Evolutionary conservation across 1,140 invertebrate species (phyloP), one percentile per base, ranked within the genome.

Genomic region (Drosophila murphyi): DNA sequence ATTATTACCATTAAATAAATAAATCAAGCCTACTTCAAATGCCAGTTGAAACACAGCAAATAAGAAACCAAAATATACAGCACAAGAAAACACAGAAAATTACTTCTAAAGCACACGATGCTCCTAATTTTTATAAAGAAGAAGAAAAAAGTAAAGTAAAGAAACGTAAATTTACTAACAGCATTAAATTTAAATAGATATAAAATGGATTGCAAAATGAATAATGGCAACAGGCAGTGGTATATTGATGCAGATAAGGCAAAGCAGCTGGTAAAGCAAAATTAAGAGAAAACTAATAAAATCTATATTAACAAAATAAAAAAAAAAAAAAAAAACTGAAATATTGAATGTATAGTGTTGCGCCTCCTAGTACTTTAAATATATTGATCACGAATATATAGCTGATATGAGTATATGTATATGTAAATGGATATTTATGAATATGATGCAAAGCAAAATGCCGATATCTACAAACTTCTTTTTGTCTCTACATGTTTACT

Each of bases 291-390:
- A 75, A 51, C 39, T 67, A 72, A 60, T 62, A 63, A 50, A 72
- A 64, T 55, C 54, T 75, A 71, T 61, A 65, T 50, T 50, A 41
- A 20, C 20, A 20, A 20, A 20, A 20, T 20, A 20, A 20, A 0
- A 20, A 20, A 20, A 1, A 20, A 20, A 12, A 61, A 82, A 71
- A 73, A 34, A 56, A 43, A 43, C 10, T 43, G 69, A 82, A 78
- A 80, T 88, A 83, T 88, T 88, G 73, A 88, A 88, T 88, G 85
- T 89, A 88, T 87, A 87, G 82, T 82, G 82, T 88, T 88, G 80
- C 85, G 83, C 80, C 76, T 88, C 80, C 83, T 87, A 82, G 82
- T 80, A 82, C 79, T 88, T 82, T 88, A 85, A 85, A 64, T 83
- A 82, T 73, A 80, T 72, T 80, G 75, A 82, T 75, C 65, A 62